phyloP scores from a whole-genome alignment of 2,888 invertebrate species.

The Ophonus ardosiacus region DNA sequence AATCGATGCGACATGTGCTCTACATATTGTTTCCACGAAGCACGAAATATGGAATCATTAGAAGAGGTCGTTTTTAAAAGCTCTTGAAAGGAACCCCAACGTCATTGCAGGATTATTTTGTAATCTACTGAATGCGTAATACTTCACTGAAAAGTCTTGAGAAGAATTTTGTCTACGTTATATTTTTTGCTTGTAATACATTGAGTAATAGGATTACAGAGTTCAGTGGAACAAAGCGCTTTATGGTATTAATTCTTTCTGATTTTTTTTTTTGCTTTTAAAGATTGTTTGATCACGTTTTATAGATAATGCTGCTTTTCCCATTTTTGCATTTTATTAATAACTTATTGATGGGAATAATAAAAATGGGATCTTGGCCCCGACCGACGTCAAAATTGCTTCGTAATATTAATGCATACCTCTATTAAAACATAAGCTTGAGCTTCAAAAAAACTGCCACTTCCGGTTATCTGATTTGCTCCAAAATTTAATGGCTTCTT shows the following conservation, averaged over 20 bases:
- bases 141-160: too few species aligned
- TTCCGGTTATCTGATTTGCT: too few species aligned
- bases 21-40: background rate
- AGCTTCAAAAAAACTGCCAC: too few species aligned
- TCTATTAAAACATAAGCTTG: too few species aligned
- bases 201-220: slow-evolving; percentile 16
- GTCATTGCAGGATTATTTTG: background rate
- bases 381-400: too few species aligned
- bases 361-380: too few species aligned
- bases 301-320: too few species aligned
- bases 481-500: too few species aligned
- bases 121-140: background rate
- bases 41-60: background rate
- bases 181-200: slow-evolving; percentile 18
- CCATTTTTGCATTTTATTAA: too few species aligned
- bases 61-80: background rate
- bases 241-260: slow-evolving; percentile 4
- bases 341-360: too few species aligned
- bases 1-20: background rate
- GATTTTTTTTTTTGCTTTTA: background rate
- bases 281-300: background rate
- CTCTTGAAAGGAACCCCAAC: background rate
- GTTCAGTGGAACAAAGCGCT: background rate
- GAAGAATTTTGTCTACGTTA: slow-evolving; percentile 18
- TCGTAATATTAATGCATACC: too few species aligned